phyloP scores from a whole-genome alignment of 2,113 vertebrate genomes.

The Damaliscus lunatus region DNA sequence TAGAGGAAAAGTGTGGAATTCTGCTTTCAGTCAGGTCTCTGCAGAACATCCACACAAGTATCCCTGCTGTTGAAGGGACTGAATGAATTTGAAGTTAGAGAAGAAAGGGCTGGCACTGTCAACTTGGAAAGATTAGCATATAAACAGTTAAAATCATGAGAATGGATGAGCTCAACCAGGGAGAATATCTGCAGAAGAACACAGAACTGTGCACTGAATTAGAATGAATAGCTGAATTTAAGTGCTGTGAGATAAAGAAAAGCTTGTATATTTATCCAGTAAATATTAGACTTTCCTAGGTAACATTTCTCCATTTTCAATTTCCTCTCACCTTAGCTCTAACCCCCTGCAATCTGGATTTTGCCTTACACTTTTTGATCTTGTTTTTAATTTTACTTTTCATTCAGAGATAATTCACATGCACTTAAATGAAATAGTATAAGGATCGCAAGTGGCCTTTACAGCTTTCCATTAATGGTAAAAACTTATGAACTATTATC shows the following conservation, averaged over 20 bases:
- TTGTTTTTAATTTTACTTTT: neutral
- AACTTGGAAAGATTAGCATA: neutral
- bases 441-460: neutral
- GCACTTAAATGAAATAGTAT: neutral
- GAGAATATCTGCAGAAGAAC: neutral
- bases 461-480: neutral
- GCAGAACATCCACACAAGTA: neutral
- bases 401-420: neutral
- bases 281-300: neutral
- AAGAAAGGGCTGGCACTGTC: neutral
- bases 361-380: neutral
- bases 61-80: neutral
- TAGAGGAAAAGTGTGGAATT: neutral
- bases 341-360: neutral
- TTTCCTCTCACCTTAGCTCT: neutral
- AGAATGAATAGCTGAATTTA: neutral
- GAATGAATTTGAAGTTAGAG: neutral
- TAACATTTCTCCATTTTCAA: neutral
- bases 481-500: neutral
- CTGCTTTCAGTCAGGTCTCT: neutral
- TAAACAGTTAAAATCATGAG: neutral
- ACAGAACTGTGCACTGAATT: neutral
- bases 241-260: neutral
- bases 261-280: neutral
- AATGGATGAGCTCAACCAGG: neutral